Evolutionary conservation across 2,113 vertebrate genomes (phyloP).

Genomic region (Chamaea fasciata): DNA sequence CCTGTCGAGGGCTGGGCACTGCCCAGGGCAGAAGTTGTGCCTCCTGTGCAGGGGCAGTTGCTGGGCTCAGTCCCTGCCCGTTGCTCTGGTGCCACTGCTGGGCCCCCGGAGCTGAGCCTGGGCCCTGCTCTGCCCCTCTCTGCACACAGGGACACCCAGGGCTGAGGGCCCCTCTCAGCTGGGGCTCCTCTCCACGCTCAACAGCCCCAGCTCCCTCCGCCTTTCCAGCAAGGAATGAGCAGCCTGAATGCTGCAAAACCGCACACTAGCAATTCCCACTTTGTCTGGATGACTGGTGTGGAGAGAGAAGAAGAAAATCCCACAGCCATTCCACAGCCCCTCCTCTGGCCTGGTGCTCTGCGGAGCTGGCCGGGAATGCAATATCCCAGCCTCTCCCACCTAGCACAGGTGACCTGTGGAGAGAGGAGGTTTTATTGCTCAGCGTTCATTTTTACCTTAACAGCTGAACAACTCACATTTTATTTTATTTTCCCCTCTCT

Average conservation of each 20-base stretch:
- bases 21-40: background rate
- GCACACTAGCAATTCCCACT: background rate
- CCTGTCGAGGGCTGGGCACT: background rate
- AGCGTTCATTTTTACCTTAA: background rate
- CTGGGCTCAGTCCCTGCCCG: background rate
- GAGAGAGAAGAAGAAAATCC: background rate
- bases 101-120: background rate
- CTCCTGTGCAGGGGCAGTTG: background rate
- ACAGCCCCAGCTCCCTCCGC: background rate
- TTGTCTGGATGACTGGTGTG: background rate
- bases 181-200: background rate
- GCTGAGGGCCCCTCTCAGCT: background rate
- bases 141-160: background rate
- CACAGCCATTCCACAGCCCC: background rate
- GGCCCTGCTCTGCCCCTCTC: background rate
- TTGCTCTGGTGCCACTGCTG: background rate
- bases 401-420: rapidly evolving
- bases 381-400: background rate
- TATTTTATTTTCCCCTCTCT: background rate
- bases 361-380: background rate
- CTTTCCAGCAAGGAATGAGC: background rate
- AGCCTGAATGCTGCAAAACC: background rate
- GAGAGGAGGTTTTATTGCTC: background rate
- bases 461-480: background rate
- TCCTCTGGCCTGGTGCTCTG: rapidly evolving